A percentile compares a stretch with the other conserved stretches of the same genome.
These are phyloP conservation scores for Cremastinae sp. DNA, from an alignment of 2,888 invertebrate species.

Conservation along the genomic window DNA sequence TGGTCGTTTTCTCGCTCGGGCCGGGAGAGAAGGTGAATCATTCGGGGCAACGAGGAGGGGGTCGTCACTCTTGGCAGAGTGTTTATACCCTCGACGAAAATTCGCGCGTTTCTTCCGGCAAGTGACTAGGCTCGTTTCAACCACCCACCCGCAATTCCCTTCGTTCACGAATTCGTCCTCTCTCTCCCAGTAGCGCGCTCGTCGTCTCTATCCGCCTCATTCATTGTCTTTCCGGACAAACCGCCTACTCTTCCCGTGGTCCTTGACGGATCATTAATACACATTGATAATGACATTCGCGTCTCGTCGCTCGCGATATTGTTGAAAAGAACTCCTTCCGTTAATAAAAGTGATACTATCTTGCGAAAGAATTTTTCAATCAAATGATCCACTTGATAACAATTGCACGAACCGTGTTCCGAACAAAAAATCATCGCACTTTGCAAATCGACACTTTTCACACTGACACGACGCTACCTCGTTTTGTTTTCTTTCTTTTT, in stretches of 20 bases:
- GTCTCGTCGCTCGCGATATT: slow-evolving; percentile 22
- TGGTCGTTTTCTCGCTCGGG: too few species aligned
- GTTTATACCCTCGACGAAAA: slow-evolving; percentile 22
- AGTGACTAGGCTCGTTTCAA: slow-evolving; percentile 20
- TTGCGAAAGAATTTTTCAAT: too few species aligned
- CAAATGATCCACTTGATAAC: too few species aligned
- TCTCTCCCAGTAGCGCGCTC: not conserved
- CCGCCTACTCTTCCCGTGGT: slow-evolving; percentile 42
- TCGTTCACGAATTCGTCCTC: slow-evolving; percentile 30
- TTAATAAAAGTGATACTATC: not conserved
- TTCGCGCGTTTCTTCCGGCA: slow-evolving; percentile 17
- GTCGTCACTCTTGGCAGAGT: slow-evolving; percentile 1
- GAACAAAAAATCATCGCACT: too few species aligned
- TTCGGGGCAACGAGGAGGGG: not conserved
- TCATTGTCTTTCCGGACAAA: slow-evolving; percentile 17
- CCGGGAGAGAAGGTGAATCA: not conserved
- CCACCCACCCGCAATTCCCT: slow-evolving; percentile 51
- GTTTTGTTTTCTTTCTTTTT: not conserved
- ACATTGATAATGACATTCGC: slow-evolving; percentile 60
- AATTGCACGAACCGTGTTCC: too few species aligned
- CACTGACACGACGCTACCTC: not conserved
- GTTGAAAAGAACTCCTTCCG: slow-evolving; percentile 6
- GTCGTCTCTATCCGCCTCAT: not conserved
- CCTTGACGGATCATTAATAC: slow-evolving; percentile 61
- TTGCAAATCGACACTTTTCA: too few species aligned